Conservation (phyloP, 1,140 invertebrate genomes). For the Lepidurus packardi region DNA sequence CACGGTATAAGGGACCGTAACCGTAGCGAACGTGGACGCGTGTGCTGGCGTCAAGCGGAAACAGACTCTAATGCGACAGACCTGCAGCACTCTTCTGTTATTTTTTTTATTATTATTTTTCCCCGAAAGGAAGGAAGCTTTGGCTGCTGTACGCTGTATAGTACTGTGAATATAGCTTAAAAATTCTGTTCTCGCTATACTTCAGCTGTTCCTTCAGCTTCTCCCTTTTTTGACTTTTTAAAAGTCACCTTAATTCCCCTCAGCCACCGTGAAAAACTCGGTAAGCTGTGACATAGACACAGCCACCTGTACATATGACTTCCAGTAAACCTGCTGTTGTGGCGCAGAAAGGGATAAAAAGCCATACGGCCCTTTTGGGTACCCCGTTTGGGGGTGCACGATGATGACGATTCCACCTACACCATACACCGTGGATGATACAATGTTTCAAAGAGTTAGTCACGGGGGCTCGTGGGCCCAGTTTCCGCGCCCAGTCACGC, state of each 20-base stretch:
- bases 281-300: conserved; percentile 7
- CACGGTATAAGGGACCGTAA: neutral
- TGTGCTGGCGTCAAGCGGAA: neutral
- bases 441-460: conserved; percentile 9
- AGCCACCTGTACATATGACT: conserved; percentile 10
- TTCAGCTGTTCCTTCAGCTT: neutral
- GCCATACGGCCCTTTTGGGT: neutral
- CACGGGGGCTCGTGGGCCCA: neutral
- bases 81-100: neutral
- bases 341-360: neutral
- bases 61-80: conserved; percentile 18
- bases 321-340: conserved; percentile 16
- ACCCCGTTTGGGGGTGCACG: neutral
- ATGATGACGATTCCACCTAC: neutral
- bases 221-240: neutral
- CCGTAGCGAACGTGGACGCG: neutral
- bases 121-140: neutral
- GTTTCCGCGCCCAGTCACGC: conserved; percentile 16
- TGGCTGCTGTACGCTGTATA: neutral
- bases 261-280: neutral
- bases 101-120: neutral
- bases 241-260: neutral
- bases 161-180: neutral
- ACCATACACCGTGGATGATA: neutral
- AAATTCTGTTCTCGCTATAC: neutral